These are phyloP conservation scores for Emys orbicularis DNA, from an alignment of 2,797 vertebrate species.

Conservation along the genomic window DNA sequence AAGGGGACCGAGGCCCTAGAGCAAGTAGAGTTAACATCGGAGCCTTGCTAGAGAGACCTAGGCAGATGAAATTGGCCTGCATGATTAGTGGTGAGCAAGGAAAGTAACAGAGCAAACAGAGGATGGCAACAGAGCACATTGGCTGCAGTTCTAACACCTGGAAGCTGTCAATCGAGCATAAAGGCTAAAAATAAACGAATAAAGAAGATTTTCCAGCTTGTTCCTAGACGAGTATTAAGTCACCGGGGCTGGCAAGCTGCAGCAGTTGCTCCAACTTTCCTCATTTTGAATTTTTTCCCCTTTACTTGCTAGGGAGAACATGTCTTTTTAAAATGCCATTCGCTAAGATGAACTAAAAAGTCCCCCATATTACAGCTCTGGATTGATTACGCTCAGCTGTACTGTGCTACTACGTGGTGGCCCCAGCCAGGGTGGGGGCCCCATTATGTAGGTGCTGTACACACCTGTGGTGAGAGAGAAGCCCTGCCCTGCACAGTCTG, in stretches of 20 bases:
- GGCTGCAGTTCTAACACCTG: not conserved
- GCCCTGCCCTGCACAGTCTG: not conserved
- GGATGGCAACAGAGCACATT: not conserved
- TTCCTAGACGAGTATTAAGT: not conserved
- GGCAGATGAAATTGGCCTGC: not conserved
- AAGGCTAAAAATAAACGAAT: constrained; percentile 29
- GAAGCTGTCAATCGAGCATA: not conserved
- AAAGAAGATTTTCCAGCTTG: not conserved
- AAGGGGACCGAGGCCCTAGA: not conserved
- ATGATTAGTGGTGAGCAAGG: not conserved
- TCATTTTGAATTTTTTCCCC: not conserved
- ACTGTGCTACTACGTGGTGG: not conserved
- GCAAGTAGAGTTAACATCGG: not conserved
- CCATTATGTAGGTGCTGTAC: not conserved
- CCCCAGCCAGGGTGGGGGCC: not conserved
- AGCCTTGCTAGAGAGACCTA: not conserved
- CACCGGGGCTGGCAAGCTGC: not conserved
- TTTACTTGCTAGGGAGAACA: not conserved
- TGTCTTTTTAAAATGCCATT: not conserved
- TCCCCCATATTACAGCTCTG: not conserved
- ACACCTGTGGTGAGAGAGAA: not conserved
- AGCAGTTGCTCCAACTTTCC: not conserved
- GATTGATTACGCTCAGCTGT: not conserved
- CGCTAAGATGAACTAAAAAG: not conserved
- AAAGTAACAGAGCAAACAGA: accelerated